Evolutionary conservation across 2,888 invertebrate genomes (phyloP), one percentile per base, ranked within the genome.

Genomic region (Sinopyrophorus schimmeli): DNA sequence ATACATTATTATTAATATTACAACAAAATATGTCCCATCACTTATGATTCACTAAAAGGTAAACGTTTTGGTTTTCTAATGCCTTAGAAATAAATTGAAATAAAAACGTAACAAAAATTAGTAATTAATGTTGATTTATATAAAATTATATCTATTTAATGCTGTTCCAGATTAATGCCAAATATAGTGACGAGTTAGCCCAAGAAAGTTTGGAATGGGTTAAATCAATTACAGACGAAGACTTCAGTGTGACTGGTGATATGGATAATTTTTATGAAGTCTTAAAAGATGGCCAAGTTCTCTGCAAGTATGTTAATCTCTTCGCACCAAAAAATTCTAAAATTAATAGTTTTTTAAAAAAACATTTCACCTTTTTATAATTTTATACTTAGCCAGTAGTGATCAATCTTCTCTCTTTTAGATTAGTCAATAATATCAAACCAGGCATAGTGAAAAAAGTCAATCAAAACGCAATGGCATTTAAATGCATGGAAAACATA

Each of bases 401-500:
- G 6, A 9, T 26, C 21, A 35, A 37, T 53, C 26, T 47, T 21
- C 9, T 21, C 9, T 21, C 3, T 76, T 78, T 11, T 75, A 92
- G 92, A 71, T 75, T 96, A 64, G 89, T 86, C 15, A 97, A 97
- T 76, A 80, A 80, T 59, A 82, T 97, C 64, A 84, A 92, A 70
- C 84, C 90, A 0, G 90, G 88, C 28, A 82, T 85, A 40, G 86
- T 98, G 46, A 95, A 93, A 78, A 95, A 94, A 77, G 84, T 97
- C 62, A 96, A 97, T 74, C 84, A 83, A 62, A 71, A 71, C 18
- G 84, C 85, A 68, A 89, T 93, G 86, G 94, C 92, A 49, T 98
- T 97, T 76, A 96, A 96, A 70, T 94, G 94, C 76, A 98, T 98
- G 97, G 97, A 98, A 76, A 98, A 98, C 74, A 97, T 98, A 63